Percentiles rank a stretch among this genome's conserved stretches.
phyloP scores from a whole-genome alignment of 2,797 vertebrate genomes.

The Pangasius macronema region DNA sequence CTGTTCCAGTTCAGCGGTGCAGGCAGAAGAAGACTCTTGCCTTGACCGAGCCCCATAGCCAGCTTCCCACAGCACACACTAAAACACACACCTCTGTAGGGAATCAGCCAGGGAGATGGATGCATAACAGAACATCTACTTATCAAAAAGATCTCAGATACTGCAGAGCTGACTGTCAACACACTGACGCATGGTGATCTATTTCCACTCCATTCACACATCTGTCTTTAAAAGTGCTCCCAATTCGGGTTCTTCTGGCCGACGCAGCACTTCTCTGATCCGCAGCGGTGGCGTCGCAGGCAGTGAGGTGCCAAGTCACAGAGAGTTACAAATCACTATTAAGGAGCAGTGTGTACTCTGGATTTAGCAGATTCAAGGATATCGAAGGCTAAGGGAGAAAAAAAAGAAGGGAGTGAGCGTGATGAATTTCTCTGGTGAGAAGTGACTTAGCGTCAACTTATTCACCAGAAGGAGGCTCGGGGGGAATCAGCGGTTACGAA shows the following conservation, averaged over 20 bases:
- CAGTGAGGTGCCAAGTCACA: constrained; percentile 7
- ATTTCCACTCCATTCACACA: constrained; percentile 14
- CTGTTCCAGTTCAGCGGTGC: background rate
- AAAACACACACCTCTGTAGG: background rate
- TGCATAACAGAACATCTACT: background rate
- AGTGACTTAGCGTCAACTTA: background rate
- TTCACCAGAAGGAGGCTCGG: background rate
- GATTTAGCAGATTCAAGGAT: constrained; percentile 33
- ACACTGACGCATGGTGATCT: background rate
- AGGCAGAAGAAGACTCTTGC: background rate
- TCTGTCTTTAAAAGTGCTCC: constrained; percentile 21
- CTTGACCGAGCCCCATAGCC: background rate
- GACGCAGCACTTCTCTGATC: constrained; percentile 17
- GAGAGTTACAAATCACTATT: constrained; percentile 39
- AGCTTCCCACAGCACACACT: background rate
- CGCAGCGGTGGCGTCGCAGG: background rate
- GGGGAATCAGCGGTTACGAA: constrained; percentile 17
- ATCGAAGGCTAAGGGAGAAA: background rate
- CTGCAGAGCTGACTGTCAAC: background rate
- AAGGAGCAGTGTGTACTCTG: background rate
- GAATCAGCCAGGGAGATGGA: constrained; percentile 4
- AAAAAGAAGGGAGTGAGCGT: constrained; percentile 13
- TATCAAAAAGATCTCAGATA: constrained; percentile 10
- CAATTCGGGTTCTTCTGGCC: background rate
- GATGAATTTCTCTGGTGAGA: background rate